Evolutionary conservation across 2,888 invertebrate species (phyloP).

Genomic region (Caenorhabditis sp.): DNA sequence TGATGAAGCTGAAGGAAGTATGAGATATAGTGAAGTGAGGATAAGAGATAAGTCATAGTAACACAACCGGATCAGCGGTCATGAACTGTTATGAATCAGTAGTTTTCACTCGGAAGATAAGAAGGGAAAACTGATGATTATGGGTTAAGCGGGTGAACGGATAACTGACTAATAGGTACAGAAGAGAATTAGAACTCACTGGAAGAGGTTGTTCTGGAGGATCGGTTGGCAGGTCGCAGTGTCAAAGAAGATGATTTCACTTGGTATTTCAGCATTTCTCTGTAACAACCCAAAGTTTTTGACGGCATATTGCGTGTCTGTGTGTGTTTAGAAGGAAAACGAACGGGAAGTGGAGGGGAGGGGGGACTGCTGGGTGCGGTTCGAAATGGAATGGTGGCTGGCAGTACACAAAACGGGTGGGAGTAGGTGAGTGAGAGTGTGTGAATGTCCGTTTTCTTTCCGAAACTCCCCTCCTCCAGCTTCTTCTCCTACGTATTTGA

Average conservation of each 20-base stretch:
- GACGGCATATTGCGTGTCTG: background rate
- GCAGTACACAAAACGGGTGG: slow-evolving; percentile 41
- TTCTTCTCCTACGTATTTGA: slow-evolving; percentile 30
- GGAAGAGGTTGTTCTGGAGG: slow-evolving; percentile 40
- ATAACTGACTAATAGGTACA: background rate
- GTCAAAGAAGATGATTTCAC: slow-evolving; percentile 61
- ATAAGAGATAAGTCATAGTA: no score
- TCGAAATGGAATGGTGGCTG: slow-evolving; percentile 9
- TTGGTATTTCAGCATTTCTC: slow-evolving; percentile 72
- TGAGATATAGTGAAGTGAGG: no score
- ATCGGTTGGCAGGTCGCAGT: slow-evolving; percentile 43
- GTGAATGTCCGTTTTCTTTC: slow-evolving; percentile 48
- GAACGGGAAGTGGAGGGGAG: slow-evolving; percentile 27
- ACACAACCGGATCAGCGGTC: background rate
- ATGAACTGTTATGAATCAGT: slow-evolving; percentile 2
- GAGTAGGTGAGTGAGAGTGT: slow-evolving; percentile 24
- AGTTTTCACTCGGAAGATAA: no score
- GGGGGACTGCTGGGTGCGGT: slow-evolving; percentile 46
- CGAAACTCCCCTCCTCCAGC: background rate
- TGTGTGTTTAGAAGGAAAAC: slow-evolving; percentile 25
- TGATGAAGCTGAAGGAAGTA: slow-evolving; percentile 50
- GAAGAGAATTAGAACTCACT: slow-evolving; percentile 36
- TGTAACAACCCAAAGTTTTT: background rate
- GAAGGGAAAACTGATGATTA: background rate
- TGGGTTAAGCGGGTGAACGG: background rate